phyloP scores from a whole-genome alignment of 2,113 vertebrate species.

The Mungos mungo region DNA sequence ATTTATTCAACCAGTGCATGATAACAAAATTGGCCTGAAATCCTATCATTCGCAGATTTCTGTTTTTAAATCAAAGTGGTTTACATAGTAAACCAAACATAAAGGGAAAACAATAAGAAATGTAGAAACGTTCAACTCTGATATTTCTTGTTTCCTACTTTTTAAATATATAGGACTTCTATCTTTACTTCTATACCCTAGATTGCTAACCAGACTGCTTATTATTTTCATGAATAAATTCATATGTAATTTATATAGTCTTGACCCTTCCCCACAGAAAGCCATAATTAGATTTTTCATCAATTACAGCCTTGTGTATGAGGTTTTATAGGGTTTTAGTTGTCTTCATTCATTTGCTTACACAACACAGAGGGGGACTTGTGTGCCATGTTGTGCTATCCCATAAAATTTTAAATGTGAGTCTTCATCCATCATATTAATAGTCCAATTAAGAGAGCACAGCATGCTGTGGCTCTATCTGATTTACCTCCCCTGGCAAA shows the following conservation, averaged over 20 bases:
- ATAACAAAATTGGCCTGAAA: background rate
- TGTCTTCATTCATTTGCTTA: constrained; percentile 73
- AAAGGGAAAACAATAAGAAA: background rate
- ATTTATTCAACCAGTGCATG: background rate
- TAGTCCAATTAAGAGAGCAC: constrained; percentile 37
- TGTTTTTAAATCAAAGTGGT: background rate
- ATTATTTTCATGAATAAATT: constrained; percentile 55
- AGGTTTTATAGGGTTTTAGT: constrained; percentile 25
- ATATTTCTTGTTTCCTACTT: background rate
- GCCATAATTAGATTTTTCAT: constrained; percentile 52
- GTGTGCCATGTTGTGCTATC: background rate
- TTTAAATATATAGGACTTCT: background rate
- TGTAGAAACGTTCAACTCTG: background rate
- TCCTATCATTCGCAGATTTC: background rate
- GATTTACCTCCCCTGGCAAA: background rate
- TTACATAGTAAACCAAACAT: background rate
- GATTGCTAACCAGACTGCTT: background rate
- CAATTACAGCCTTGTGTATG: background rate
- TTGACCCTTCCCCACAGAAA: background rate
- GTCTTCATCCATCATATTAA: constrained; percentile 75
- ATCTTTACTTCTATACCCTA: background rate
- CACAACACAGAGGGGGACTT: background rate
- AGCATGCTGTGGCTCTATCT: background rate
- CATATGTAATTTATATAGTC: constrained; percentile 49
- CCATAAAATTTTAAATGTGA: constrained; percentile 62